phyloP scores from a whole-genome alignment of 2,113 vertebrate species.

The Thryonomys swinderianus region DNA sequence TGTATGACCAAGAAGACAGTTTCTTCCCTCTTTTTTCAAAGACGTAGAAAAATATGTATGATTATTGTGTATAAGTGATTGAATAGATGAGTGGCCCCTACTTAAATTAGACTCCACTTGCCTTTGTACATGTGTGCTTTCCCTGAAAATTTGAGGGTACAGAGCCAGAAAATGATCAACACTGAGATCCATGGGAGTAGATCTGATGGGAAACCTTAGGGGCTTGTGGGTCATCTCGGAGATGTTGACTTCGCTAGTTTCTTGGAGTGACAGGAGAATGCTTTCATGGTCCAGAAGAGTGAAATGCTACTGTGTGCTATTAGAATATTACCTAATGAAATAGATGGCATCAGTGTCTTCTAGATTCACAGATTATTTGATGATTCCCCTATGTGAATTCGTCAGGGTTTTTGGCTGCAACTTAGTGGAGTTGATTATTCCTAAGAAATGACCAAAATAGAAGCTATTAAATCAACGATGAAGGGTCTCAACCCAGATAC shows the following conservation, averaged over 20 bases:
- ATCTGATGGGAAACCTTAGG: neutral
- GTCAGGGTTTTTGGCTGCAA: conserved; percentile 37
- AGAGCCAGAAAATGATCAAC: neutral
- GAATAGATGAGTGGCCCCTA: neutral
- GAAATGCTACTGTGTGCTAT: conserved; percentile 31
- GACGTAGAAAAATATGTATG: neutral
- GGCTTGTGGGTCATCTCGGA: neutral
- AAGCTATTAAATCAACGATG: conserved; percentile 32
- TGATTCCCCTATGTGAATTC: conserved; percentile 37
- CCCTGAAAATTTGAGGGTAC: neutral
- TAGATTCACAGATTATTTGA: conserved; percentile 38
- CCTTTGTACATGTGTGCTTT: neutral
- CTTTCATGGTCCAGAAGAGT: conserved; percentile 44
- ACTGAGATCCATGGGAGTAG: neutral
- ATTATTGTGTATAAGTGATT: neutral
- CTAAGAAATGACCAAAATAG: conserved; percentile 48
- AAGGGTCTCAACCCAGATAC: neutral
- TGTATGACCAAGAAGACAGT: neutral
- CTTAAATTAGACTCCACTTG: neutral
- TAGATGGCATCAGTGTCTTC: conserved; percentile 53
- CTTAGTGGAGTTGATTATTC: conserved; percentile 28
- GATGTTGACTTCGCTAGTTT: neutral
- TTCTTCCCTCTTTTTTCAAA: neutral
- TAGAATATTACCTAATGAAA: conserved; percentile 56
- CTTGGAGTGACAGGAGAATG: neutral